Base-by-base conservation (phyloP, 2,888 invertebrate species). In the Tethea ocularis region DNA sequence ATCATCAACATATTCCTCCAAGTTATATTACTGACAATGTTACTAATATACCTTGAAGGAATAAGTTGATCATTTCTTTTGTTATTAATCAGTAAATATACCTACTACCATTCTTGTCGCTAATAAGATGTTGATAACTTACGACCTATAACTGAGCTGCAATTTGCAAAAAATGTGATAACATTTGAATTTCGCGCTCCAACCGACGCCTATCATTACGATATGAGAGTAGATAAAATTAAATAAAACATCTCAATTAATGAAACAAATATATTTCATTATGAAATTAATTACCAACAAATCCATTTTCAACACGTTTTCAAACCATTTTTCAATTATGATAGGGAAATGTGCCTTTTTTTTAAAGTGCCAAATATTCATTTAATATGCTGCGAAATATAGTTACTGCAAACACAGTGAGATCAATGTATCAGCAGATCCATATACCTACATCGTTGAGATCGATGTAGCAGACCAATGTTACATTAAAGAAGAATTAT, bases 211-310 rank as follows among this genome's bases (percentile, higher is more conserved):
- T n/a, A n/a, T n/a, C n/a, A n/a, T n/a, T n/a, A n/a, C n/a, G n/a
- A n/a, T n/a, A n/a, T n/a, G n/a, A n/a, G n/a, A n/a, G n/a, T n/a
- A n/a, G n/a, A n/a, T n/a, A 5, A 38, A 38, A 1, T 4, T 38
- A 82, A 91, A 88, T 87, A 85, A 91, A 91, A 89, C 69, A 83
- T 58, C 71, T 74, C 61, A 53, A 79, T 87, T 87, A 89, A 89
- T 93, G 93, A 93, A 93, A 93, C 93, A 93, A 93, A 92, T 93
- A 93, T 93, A 93, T 93, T 93, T 93, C 92, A 91, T 93, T 87
- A 89, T 83, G 92, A 93, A 93, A 93, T 92, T 91, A 93, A 93
- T 91, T 90, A 91, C 91, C 93, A 93, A 93, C 93, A 93, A 93
- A 93, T 93, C 93, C 93, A 92, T 92, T 89, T 89, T 91, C 88